phyloP scores from a whole-genome alignment of 1,140 invertebrate species.

The Pseudobourletiella spinata region DNA sequence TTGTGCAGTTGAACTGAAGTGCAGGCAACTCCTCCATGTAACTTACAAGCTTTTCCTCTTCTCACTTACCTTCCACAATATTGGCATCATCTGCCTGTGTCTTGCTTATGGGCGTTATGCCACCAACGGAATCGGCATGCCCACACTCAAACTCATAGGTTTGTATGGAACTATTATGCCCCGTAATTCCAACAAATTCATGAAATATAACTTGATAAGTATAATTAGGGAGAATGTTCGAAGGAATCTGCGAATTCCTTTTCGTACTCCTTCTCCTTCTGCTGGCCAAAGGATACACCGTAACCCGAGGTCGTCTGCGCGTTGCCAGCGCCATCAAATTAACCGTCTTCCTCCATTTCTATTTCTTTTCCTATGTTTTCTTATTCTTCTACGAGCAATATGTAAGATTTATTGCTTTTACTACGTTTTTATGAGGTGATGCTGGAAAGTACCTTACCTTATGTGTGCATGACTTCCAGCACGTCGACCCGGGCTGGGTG shows the following conservation, averaged over 20 bases:
- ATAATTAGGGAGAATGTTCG: slow-evolving; percentile 62
- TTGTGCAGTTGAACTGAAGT: slow-evolving; percentile 60
- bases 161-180: too few species aligned
- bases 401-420: slow-evolving; percentile 42
- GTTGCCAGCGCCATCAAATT: slow-evolving; percentile 60
- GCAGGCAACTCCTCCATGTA: slow-evolving; percentile 68
- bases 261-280: slow-evolving; percentile 71
- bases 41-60: slow-evolving; percentile 77
- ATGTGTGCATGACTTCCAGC: slow-evolving; percentile 44
- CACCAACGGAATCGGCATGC: slow-evolving; percentile 53
- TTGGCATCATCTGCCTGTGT: slow-evolving; percentile 55
- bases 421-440: background rate
- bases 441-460: too few species aligned
- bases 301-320: slow-evolving; percentile 69
- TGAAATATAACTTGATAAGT: too few species aligned
- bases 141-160: slow-evolving; percentile 53
- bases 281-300: slow-evolving; percentile 80
- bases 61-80: slow-evolving; percentile 55
- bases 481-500: slow-evolving; percentile 80
- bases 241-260: slow-evolving; percentile 58
- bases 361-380: slow-evolving; percentile 56
- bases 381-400: slow-evolving; percentile 70
- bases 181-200: too few species aligned
- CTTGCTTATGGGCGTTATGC: slow-evolving; percentile 62
- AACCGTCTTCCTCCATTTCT: slow-evolving; percentile 68